These are phyloP conservation scores for Xenus cinereus DNA, from an alignment of 2,113 vertebrate genomes.

Conservation along the genomic window DNA sequence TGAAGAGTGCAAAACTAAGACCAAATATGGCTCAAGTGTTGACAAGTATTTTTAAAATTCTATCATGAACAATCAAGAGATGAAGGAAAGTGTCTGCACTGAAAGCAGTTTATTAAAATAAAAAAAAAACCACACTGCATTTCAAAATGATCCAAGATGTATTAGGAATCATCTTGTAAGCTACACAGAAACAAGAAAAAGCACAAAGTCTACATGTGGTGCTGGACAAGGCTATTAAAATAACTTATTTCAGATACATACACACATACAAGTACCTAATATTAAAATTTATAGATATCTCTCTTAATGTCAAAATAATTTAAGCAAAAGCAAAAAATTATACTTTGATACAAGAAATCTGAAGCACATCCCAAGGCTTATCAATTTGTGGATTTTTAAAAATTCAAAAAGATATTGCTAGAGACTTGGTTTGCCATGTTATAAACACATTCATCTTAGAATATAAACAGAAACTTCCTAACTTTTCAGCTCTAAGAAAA, in stretches of 20 bases:
- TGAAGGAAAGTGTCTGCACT: neutral
- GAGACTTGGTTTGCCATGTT: neutral
- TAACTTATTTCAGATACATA: neutral
- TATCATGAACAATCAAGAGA: neutral
- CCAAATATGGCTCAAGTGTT: neutral
- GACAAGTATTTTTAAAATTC: neutral
- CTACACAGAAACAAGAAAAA: neutral
- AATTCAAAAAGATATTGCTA: neutral
- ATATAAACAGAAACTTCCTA: neutral
- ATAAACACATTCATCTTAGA: neutral
- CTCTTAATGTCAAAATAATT: neutral
- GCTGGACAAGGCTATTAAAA: neutral
- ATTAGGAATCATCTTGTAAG: neutral
- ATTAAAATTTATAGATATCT: neutral
- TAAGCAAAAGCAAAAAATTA: neutral
- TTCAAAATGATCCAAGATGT: neutral
- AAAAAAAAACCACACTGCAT: neutral
- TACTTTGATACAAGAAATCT: neutral
- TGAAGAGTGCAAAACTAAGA: neutral
- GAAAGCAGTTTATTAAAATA: neutral
- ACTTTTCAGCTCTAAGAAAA: neutral
- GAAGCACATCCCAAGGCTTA: neutral
- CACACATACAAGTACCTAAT: neutral
- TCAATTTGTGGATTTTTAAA: neutral
- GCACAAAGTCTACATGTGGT: neutral